Conservation (phyloP, 2,113 vertebrate species). For the Aplodontia rufa region DNA sequence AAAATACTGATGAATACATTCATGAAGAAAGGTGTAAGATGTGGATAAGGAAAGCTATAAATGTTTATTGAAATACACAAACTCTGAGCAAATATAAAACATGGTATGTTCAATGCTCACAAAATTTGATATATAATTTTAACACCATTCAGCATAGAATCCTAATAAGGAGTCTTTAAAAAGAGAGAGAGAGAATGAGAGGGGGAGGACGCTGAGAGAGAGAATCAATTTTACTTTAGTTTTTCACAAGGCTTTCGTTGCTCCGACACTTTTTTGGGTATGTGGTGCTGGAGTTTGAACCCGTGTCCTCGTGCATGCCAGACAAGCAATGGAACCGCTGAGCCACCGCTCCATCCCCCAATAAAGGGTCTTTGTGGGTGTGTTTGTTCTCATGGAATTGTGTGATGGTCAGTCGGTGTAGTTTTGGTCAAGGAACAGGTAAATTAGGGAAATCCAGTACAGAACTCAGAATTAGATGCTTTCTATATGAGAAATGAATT, state of each 20-base stretch:
- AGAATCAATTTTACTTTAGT: too few species aligned
- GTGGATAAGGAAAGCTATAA: background rate
- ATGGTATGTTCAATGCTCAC: background rate
- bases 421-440: background rate
- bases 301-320: too few species aligned
- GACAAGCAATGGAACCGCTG: too few species aligned
- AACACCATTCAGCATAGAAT: background rate
- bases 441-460: background rate
- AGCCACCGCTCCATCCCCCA: too few species aligned
- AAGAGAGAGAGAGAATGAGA: too few species aligned
- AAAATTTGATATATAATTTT: background rate
- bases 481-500: background rate
- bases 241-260: too few species aligned
- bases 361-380: background rate
- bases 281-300: too few species aligned
- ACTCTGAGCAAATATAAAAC: background rate
- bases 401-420: background rate
- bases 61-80: constrained; percentile 21
- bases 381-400: background rate
- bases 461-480: background rate
- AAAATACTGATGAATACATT: background rate
- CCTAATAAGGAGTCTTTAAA: too few species aligned
- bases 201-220: too few species aligned
- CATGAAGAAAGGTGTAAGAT: background rate
- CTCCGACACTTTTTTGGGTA: too few species aligned